Percentiles rank a stretch among this genome's conserved stretches.
These are phyloP conservation scores for Aleiodes leptofemur DNA, from an alignment of 2,888 invertebrate species.

Conservation along the genomic window DNA sequence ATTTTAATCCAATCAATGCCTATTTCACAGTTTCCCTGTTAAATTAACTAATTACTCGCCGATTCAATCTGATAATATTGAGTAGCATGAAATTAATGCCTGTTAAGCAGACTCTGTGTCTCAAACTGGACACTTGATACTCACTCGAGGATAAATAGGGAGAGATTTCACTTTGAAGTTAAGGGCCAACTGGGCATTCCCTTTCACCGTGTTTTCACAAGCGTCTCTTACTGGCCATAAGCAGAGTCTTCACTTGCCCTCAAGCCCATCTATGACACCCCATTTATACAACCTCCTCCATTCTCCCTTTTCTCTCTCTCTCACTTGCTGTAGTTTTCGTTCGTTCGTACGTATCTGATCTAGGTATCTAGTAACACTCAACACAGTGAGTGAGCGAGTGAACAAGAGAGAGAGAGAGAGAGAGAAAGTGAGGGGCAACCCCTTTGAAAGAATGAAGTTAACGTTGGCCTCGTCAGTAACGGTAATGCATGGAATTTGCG, in stretches of 20 bases:
- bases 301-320: not conserved
- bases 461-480: constrained; percentile 69
- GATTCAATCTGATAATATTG: no score
- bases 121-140: not conserved
- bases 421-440: constrained; percentile 13
- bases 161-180: constrained; percentile 45
- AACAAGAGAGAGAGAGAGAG: not conserved
- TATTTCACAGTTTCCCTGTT: no score
- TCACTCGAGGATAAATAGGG: constrained; percentile 28
- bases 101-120: not conserved
- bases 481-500: constrained; percentile 70
- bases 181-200: not conserved
- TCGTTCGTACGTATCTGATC: constrained; percentile 60
- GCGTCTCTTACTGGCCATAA: constrained; percentile 14
- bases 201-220: constrained; percentile 9
- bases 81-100: no score
- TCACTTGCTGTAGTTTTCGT: constrained; percentile 11
- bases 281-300: constrained; percentile 28
- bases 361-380: constrained; percentile 25
- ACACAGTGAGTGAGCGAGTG: not conserved
- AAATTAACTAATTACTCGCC: no score
- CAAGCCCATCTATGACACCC: constrained; percentile 37
- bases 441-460: constrained; percentile 74
- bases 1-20: no score
- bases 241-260: constrained; percentile 34